Base-by-base conservation (phyloP, 1,140 invertebrate species). In the Drosophila ohnishii region DNA sequence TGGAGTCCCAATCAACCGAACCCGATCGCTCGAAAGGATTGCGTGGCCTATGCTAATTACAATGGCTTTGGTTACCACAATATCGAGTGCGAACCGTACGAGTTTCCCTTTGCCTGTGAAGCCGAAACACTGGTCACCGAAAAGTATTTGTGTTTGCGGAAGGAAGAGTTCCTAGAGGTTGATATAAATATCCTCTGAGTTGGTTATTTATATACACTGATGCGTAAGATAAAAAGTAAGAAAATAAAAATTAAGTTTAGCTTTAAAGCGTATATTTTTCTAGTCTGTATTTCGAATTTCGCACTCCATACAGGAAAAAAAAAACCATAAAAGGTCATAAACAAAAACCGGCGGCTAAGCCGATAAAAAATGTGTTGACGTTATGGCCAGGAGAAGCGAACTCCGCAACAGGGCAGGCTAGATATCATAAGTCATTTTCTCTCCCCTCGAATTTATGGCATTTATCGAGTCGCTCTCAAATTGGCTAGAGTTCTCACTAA, bases 331-430 rank as follows among this genome's bases (percentile, higher is more conserved):
- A 73, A 47, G 37, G 7, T 14, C 55, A 73, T 51, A 73, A 73
- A 73, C 55, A 71, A 58, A 37, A 35, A 48, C 28, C n/a, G 8
- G 39, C 64, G 22, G 32, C 64, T 71, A 42, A 70, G 69, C 48
- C 40, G 66, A 74, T 74, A 82, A 82, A 78, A 81, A 72, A 60
- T 45, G 55, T 83, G 71, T 83, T 72, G 80, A 79, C 72, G 62
- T 61, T 67, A 37, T 57, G 40, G 53, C 53, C 35, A 47, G 44
- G 28, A 48, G 32, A 44, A 35, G 44, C 14, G 37, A 39, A 42
- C 56, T 22, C 28, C 34, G 42, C 55, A 61, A 57, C 45, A 16
- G 40, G 44, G 28, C 40, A 60, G 37, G 34, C 53, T 11, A 67
- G 72, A 80, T 76, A 63, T 35, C 80, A 72, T 84, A 75, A 76